Percentiles rank a stretch among this genome's conserved stretches.
These are phyloP conservation scores for Pammene fasciana DNA, from an alignment of 2,888 invertebrate genomes.

Conservation along the genomic window DNA sequence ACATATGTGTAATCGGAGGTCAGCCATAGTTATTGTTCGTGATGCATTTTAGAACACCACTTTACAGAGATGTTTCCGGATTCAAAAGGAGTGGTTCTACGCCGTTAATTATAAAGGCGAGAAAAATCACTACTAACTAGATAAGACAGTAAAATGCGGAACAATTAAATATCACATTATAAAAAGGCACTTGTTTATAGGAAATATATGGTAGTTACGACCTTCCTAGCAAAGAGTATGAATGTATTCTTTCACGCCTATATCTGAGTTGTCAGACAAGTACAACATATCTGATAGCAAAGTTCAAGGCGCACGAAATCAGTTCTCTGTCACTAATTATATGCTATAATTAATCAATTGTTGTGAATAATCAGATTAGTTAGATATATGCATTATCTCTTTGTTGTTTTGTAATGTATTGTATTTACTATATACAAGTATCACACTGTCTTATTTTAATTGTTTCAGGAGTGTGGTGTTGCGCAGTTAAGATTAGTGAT, in stretches of 20 bases:
- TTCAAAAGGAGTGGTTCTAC: neutral
- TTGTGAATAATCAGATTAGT: slow-evolving; percentile 35
- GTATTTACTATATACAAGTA: no score
- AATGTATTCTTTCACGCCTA: neutral
- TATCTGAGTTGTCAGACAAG: neutral
- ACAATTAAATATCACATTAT: neutral
- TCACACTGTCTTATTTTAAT: no score
- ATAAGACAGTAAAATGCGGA: slow-evolving; percentile 31
- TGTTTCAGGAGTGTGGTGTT: no score
- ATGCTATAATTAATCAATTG: slow-evolving; percentile 41
- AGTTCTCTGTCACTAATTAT: slow-evolving; percentile 38
- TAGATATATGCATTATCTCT: neutral
- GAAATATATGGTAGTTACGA: neutral
- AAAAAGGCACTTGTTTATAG: neutral
- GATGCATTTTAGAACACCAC: neutral
- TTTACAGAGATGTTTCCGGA: neutral
- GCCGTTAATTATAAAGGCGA: neutral
- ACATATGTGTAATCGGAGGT: no score
- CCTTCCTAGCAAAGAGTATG: neutral
- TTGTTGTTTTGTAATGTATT: neutral
- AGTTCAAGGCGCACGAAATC: slow-evolving; percentile 36
- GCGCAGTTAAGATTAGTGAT: no score
- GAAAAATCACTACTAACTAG: slow-evolving; percentile 25
- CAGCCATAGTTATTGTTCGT: no score
- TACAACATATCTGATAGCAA: slow-evolving; percentile 29